Base-by-base conservation (phyloP, 2,797 vertebrate species). In the Ciconia nigra region DNA sequence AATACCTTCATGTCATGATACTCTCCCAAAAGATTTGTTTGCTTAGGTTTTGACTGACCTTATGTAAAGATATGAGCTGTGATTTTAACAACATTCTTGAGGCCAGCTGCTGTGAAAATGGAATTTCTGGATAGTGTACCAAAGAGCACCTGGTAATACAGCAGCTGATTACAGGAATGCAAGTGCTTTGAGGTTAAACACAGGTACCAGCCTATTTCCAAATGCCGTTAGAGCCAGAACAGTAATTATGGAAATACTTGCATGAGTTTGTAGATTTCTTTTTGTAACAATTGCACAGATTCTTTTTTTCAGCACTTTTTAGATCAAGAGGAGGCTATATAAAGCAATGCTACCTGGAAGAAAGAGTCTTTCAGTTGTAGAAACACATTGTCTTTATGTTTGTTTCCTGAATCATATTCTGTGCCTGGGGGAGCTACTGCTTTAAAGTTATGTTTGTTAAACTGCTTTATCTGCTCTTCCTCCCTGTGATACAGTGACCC, bases 401-500 rank as follows among this genome's bases (percentile, higher is more conserved):
- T 76, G 4, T 83, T 84, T 95, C 58, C 61, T 62, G 58, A 88
- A 66, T 57, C 46, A 67, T 31, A 49, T 12, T 62, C 29, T 58
- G 2, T 71, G 54, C 42, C 62, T 77, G 25, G 13, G 51, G 83
- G 39, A 93, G 22, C 28, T 57, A 54, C 13, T 72, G n/a, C 37
- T 80, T 91, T 69, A 19, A 95, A 74, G 14, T 39, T 28, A 11
- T 5, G 5, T 57, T 83, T 77, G 41, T 66, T 92, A 80, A 96
- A 80, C n/a, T 51, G 25, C 26, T 67, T 84, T 89, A 29, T 58
- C 65, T 89, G 44, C 24, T 96, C 58, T 92, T 94, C 33, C 1
- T 90, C 7, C 61, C 73, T 93, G 80, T 91, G 65, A 89, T 93
- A 91, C 98, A 99, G 99, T 95, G 98, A 99, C 72, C 98, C 98